phyloP scores from a whole-genome alignment of 2,888 invertebrate species.

The Pterostichus niger region DNA sequence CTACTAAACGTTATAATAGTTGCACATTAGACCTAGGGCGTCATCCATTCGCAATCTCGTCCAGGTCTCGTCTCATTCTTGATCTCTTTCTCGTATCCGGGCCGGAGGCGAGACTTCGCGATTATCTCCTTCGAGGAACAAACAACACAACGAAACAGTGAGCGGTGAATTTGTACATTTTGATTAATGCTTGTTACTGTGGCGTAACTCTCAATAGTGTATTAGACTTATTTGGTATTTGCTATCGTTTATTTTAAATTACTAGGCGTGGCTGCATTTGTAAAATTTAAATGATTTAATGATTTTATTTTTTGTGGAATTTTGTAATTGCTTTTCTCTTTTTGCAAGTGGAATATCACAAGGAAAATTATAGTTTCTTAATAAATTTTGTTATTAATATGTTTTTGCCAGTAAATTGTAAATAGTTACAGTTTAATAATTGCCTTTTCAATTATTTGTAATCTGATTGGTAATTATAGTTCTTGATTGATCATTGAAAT shows the following conservation, averaged over 20 bases:
- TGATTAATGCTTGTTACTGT: constrained; percentile 33
- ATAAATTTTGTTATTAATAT: no score
- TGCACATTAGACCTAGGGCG: not conserved
- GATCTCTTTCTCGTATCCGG: constrained; percentile 9
- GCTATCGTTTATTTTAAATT: constrained; percentile 26
- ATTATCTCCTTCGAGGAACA: not conserved
- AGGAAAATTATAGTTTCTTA: no score
- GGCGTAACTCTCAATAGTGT: constrained; percentile 18
- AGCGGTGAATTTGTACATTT: not conserved
- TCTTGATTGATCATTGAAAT: no score
- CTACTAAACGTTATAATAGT: constrained; percentile 6
- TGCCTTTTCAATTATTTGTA: no score
- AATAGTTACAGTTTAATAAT: no score
- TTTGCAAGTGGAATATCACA: not conserved
- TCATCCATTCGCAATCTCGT: constrained; percentile 12
- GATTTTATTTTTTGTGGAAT: constrained; percentile 22
- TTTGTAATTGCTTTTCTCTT: constrained; percentile 37
- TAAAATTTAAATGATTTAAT: constrained; percentile 17
- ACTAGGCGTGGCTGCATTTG: constrained; percentile 6
- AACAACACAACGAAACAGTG: not conserved
- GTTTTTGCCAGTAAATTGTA: no score
- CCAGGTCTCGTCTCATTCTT: not conserved
- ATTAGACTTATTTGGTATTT: constrained; percentile 36
- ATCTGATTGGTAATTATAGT: no score
- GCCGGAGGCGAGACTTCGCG: constrained; percentile 19